A percentile compares a stretch with the other conserved stretches of the same genome.
These are phyloP conservation scores for Euzophera pinguis DNA, from an alignment of 2,888 invertebrate genomes.

Conservation along the genomic window DNA sequence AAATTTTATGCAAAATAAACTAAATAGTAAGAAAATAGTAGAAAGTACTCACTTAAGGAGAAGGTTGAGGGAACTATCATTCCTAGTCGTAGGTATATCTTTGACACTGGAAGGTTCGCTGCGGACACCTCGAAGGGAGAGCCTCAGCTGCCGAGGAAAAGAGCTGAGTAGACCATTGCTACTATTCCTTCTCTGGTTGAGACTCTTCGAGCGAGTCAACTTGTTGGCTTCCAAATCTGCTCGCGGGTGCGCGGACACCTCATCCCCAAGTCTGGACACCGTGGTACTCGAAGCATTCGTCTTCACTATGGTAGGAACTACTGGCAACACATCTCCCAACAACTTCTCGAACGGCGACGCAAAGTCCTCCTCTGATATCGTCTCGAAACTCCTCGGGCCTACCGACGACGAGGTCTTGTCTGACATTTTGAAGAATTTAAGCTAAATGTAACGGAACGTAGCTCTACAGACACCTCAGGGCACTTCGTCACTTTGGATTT, in stretches of 20 bases:
- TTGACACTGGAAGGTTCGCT: conserved; percentile 75
- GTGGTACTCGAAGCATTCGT: conserved; percentile 68
- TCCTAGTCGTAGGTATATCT: conserved; percentile 69
- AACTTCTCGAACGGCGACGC: conserved; percentile 74
- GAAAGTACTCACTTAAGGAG: conserved; percentile 63
- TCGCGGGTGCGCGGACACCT: conserved; percentile 50
- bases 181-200: conserved; percentile 71
- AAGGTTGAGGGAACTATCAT: conserved; percentile 73
- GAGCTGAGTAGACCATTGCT: conserved; percentile 75
- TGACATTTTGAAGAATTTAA: conserved; percentile 52
- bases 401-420: conserved; percentile 73
- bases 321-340: conserved; percentile 64
- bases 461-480: conserved; percentile 72
- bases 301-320: conserved; percentile 71
- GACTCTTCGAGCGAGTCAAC: conserved; percentile 70
- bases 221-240: conserved; percentile 62
- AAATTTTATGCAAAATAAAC: background rate
- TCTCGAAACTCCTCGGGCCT: conserved; percentile 74
- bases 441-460: conserved; percentile 60
- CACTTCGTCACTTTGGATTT: conserved; percentile 79
- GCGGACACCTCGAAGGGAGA: conserved; percentile 72
- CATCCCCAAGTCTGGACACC: conserved; percentile 51
- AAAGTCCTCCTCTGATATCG: conserved; percentile 73
- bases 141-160: conserved; percentile 73
- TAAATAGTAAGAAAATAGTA: background rate